Evolutionary conservation across 1,140 invertebrate species (phyloP), one percentile per base, ranked within the genome.

Genomic region (Nylanderia fulva): DNA sequence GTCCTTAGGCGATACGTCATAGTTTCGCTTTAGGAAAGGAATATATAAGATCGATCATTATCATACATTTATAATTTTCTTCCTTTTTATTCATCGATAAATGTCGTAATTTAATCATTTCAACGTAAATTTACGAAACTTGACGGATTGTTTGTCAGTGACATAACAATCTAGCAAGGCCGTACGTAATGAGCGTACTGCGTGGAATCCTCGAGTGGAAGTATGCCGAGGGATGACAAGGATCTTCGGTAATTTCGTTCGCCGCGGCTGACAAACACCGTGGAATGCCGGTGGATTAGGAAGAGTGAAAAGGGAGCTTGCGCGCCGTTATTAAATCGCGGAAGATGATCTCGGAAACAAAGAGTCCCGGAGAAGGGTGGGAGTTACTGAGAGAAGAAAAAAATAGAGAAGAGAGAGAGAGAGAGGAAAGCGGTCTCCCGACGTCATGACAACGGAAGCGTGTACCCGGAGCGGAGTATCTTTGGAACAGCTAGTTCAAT

Each of bases 241-340:
- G 54, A 48, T 68, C 21, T 45, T 42, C 77, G 63, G 84, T 84
- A 84, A 87, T 88, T 88, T 88, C 79, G 71, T 84, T 29, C 71
- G 69, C 7, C 39, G 58, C 60, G 84, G 48, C 36, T 54, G 68
- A 79, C 58, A 82, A 85, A 72, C 52, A 69, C 11, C 33, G 21
- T 15, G 54, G 54, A 76, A 80, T 84, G 68, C 61, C 66, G 36
- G 39, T 52, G 39, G 45, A 48, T 54, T 66, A 85, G 56, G 5
- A 56, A 27, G 66, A 74, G 61, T 36, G 52, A 64, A 24, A 29
- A 45, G 58, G 69, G 29, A n/a, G 69, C 18, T 69, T 18, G 74
- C 27, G 45, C 13, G 54, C 18, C 84, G 64, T 89, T 89, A 89
- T 89, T 89, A 89, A 89, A 89, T 89, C 66, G 88, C 21, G 68